phyloP scores from a whole-genome alignment of 2,888 invertebrate species.

The Acanthosepion esculentum region DNA sequence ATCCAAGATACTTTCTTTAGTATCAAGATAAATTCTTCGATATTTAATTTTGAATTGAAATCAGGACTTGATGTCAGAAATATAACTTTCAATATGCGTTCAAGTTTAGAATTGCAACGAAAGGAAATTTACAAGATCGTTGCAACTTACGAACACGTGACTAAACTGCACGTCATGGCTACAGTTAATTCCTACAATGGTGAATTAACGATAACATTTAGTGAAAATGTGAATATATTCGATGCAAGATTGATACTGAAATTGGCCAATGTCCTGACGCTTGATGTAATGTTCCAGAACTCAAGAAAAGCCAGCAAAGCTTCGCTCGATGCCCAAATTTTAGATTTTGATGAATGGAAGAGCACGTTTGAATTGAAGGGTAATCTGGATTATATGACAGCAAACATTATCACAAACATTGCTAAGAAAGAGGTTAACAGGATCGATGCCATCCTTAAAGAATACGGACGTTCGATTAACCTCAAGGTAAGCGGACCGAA shows the following conservation, averaged over 20 bases:
- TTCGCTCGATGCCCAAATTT: neutral
- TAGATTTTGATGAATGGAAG: constrained; percentile 23
- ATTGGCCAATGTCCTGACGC: neutral
- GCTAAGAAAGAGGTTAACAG: neutral
- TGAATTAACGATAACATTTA: neutral
- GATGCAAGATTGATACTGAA: neutral
- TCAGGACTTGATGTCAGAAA: neutral
- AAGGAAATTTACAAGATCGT: neutral
- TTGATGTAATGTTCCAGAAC: neutral
- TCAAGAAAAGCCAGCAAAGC: neutral
- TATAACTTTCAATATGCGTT: neutral
- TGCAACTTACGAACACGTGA: neutral
- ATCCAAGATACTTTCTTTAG: neutral
- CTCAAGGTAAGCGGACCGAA: neutral
- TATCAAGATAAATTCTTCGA: neutral
- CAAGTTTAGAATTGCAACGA: neutral
- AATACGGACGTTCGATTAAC: neutral
- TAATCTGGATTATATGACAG: neutral
- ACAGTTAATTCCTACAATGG: neutral
- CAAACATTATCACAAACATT: neutral
- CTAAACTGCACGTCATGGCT: neutral
- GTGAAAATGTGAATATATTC: neutral
- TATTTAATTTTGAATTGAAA: neutral
- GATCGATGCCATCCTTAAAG: neutral
- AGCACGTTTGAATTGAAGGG: neutral